These are phyloP conservation scores for Sebastes itinus DNA, from an alignment of 2,797 vertebrate species.

Conservation along the genomic window DNA sequence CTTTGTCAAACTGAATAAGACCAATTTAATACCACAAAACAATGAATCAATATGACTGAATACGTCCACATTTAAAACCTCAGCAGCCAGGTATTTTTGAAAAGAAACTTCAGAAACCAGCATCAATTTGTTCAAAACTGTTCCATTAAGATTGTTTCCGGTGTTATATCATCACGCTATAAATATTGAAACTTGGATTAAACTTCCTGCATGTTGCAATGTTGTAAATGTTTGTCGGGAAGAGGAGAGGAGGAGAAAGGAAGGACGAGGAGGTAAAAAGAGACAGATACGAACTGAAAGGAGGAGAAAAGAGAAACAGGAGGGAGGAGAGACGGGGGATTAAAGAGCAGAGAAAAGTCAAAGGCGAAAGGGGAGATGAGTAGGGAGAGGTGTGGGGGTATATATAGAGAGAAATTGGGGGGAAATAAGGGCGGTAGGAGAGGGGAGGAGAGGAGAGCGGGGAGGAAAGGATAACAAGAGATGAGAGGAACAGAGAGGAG, in stretches of 20 bases:
- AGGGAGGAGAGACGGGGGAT: slow-evolving; percentile 13
- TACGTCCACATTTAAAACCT: background rate
- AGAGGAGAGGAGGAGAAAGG: background rate
- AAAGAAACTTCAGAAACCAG: background rate
- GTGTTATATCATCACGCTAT: background rate
- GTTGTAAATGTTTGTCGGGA: background rate
- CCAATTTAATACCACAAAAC: background rate
- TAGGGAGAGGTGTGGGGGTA: background rate
- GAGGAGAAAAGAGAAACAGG: slow-evolving; percentile 15
- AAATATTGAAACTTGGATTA: background rate
- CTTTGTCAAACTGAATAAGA: background rate
- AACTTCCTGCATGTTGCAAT: background rate
- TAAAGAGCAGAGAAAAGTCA: slow-evolving; percentile 36
- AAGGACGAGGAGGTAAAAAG: background rate
- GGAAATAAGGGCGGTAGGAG: slow-evolving; percentile 40
- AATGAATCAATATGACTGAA: background rate
- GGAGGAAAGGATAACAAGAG: slow-evolving; percentile 69
- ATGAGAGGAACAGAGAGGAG: slow-evolving; percentile 72
- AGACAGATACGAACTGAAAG: background rate
- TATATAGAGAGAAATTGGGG: slow-evolving; percentile 42
- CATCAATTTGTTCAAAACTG: background rate
- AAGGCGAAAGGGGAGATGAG: slow-evolving; percentile 36
- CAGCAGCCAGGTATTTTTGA: background rate
- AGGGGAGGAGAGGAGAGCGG: slow-evolving; percentile 49
- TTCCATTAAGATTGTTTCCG: background rate